phyloP scores from a whole-genome alignment of 2,888 invertebrate species.

The Macaria liturata region DNA sequence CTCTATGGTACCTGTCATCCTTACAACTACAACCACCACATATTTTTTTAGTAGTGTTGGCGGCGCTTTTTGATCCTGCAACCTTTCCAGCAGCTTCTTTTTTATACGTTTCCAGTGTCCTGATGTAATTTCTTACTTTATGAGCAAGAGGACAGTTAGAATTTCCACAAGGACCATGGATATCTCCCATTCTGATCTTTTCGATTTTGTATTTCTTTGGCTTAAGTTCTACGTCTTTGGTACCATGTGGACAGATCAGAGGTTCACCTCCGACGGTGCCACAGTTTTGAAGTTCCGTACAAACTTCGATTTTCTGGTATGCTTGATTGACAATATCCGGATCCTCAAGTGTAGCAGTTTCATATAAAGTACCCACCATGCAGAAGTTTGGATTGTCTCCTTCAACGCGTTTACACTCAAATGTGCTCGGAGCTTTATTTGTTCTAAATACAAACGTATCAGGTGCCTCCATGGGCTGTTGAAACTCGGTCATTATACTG shows the following conservation, averaged over 20 bases:
- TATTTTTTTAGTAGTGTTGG: slow-evolving; percentile 49
- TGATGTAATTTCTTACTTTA: slow-evolving; percentile 68
- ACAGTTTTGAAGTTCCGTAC: slow-evolving; percentile 70
- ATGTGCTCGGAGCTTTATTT: slow-evolving; percentile 73
- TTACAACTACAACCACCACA: slow-evolving; percentile 71
- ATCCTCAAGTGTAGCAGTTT: slow-evolving; percentile 72
- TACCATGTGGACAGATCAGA: slow-evolving; percentile 44
- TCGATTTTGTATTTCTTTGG: slow-evolving; percentile 60
- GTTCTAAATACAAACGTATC: slow-evolving; percentile 72
- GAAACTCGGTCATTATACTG: slow-evolving; percentile 72
- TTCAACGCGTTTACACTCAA: slow-evolving; percentile 66
- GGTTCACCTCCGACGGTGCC: slow-evolving; percentile 41
- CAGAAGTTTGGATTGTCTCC: slow-evolving; percentile 72
- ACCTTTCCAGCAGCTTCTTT: slow-evolving; percentile 48
- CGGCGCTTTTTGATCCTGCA: slow-evolving; percentile 39
- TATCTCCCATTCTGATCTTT: slow-evolving; percentile 76
- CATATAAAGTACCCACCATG: slow-evolving; percentile 72
- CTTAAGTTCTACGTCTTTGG: slow-evolving; percentile 29
- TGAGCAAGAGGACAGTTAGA: slow-evolving; percentile 69
- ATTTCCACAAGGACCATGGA: slow-evolving; percentile 75
- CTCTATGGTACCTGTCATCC: slow-evolving; percentile 70
- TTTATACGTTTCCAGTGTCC: slow-evolving; percentile 66
- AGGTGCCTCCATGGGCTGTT: slow-evolving; percentile 66
- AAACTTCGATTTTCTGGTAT: slow-evolving; percentile 64
- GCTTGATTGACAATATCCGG: slow-evolving; percentile 56